phyloP scores from a whole-genome alignment of 1,140 invertebrate genomes.

The Neodiprion fabricii region DNA sequence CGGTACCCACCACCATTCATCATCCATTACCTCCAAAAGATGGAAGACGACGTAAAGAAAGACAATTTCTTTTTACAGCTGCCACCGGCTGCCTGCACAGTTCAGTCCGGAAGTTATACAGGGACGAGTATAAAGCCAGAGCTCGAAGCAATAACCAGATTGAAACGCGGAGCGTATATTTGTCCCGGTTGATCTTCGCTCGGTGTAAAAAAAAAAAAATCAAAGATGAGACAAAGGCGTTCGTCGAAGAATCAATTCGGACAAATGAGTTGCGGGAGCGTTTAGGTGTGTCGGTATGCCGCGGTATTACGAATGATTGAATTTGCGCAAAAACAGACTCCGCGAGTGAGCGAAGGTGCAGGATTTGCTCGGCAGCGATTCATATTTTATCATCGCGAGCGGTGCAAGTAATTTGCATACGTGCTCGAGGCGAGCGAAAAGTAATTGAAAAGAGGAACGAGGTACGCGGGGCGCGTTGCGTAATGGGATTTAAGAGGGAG shows the following conservation, averaged over 20 bases:
- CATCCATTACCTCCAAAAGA: too few species aligned
- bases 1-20: not conserved
- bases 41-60: not conserved
- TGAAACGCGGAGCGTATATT: not conserved
- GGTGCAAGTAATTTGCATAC: conserved; percentile 36
- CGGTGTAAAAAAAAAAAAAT: too few species aligned
- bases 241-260: not conserved
- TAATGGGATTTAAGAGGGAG: conserved; percentile 8
- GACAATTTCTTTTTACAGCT: not conserved
- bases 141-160: not conserved
- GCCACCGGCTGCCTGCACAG: too few species aligned
- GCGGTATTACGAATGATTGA: not conserved
- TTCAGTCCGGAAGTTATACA: too few species aligned
- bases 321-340: not conserved
- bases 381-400: conserved; percentile 37
- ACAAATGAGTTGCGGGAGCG: not conserved
- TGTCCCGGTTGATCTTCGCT: too few species aligned
- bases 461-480: not conserved
- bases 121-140: not conserved
- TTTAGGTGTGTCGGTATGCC: too few species aligned
- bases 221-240: not conserved
- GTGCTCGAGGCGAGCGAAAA: conserved; percentile 11
- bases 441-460: conserved; percentile 6
- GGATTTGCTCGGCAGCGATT: conserved; percentile 21
- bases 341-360: not conserved